Evolutionary conservation across 1,140 invertebrate genomes (phyloP), one percentile per base, ranked within the genome.

Genomic region (Drosophila dunni): DNA sequence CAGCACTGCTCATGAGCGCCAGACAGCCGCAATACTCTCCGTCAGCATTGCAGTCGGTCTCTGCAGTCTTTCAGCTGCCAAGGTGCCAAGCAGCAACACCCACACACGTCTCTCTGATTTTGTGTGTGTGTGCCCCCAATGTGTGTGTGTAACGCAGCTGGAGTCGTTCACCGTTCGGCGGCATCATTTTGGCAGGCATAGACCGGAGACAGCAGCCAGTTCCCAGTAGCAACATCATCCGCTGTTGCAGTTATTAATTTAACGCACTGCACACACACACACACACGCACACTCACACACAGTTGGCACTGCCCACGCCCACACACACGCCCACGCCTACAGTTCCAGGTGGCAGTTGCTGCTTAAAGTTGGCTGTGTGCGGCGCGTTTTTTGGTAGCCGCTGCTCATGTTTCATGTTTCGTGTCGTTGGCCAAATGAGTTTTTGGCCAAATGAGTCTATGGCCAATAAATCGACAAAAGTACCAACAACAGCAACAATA

Each of bases 371-470:
- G 65, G 70, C 50, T 72, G 63, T 38, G 77, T 62, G n/a, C n/a
- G 42, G 20, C 63, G 83, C 84, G 83, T 86, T 88, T 83, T 88
- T 83, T 86, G 83, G 83, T 88, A 86, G 83, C 83, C 68, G 61
- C 62, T 68, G 79, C 63, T 81, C 77, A 66, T 80, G 81, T 77
- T 54, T 81, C 77, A 66, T 80, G 81, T 77, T 54, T 80, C 71
- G 64, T 46, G 65, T 50, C 34, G 50, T 74, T 34, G 65, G 57
- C 24, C 79, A 67, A 82, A 82, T 83, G 79, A 83, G 79, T 83
- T 65, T 74, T 57, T 79, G 54, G 48, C 75, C 76, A 88, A 86
- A 86, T 85, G 83, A 75, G 75, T 79, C 72, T 82, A 70, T 79
- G 83, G 84, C 84, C 79, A 88, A 86, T 86, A 86, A 83, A 83